Conservation (phyloP, 2,888 invertebrate species). For the Axea sp. region DNA sequence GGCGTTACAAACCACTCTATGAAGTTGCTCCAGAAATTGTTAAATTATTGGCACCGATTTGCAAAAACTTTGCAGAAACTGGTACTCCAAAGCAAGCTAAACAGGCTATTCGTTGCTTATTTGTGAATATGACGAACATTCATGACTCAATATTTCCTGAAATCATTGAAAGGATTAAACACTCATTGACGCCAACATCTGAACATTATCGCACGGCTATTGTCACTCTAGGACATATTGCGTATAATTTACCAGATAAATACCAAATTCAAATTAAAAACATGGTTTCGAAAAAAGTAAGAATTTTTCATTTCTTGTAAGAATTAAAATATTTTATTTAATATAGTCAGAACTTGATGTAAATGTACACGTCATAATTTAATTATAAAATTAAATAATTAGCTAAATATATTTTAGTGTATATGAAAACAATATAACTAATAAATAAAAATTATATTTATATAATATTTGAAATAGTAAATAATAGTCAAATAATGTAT, state of each 20-base stretch:
- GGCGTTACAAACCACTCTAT: constrained; percentile 91
- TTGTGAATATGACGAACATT: constrained; percentile 87
- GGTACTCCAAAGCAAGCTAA: constrained; percentile 98
- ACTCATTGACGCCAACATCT: constrained; percentile 87
- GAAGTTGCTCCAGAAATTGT: constrained; percentile 88
- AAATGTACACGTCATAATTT: too few species aligned
- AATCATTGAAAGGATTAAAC: constrained; percentile 89
- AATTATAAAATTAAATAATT: too few species aligned
- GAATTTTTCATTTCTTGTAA: constrained; percentile 47
- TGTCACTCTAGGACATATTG: constrained; percentile 96
- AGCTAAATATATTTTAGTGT: too few species aligned
- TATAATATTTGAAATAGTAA: too few species aligned
- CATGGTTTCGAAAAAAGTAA: constrained; percentile 93
- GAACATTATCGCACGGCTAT: constrained; percentile 95
- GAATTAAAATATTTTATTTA: too few species aligned
- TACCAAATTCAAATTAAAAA: constrained; percentile 95
- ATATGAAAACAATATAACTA: too few species aligned
- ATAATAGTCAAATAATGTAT: too few species aligned
- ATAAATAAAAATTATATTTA: too few species aligned
- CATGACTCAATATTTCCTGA: constrained; percentile 90
- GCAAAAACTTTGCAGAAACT: constrained; percentile 92
- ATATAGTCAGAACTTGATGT: too few species aligned
- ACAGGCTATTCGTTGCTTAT: constrained; percentile 96
- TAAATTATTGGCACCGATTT: constrained; percentile 90
- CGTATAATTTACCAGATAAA: constrained; percentile 93